These are phyloP conservation scores for Muricea muricata DNA, from an alignment of 92 coral and sea anemone species.

Conservation along the genomic window DNA sequence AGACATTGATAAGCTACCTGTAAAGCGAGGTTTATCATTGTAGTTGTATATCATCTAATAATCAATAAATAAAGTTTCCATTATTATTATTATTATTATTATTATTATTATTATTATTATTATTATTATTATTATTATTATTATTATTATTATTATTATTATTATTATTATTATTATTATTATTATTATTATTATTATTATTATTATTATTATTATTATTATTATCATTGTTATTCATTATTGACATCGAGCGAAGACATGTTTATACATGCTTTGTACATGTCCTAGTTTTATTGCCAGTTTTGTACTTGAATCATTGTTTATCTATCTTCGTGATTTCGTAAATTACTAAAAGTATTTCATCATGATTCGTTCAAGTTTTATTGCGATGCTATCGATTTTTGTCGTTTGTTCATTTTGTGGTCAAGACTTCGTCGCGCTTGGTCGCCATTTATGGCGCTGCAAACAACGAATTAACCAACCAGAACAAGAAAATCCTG, in stretches of 20 bases:
- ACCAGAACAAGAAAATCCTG: constrained; percentile 15
- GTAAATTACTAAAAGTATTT: background rate
- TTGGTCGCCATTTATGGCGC: constrained; percentile 46
- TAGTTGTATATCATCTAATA: too few relatives aligned
- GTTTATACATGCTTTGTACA: constrained; percentile 41
- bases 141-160: background rate
- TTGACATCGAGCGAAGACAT: constrained; percentile 5
- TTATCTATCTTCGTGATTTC: background rate
- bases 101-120: constrained; percentile 8
- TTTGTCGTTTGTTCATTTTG: constrained; percentile 44
- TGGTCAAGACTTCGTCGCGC: constrained; percentile 45
- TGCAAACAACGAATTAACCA: constrained; percentile 32
- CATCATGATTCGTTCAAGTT: constrained; percentile 43
- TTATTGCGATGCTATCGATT: constrained; percentile 28
- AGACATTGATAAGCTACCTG: too few relatives aligned
- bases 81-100: background rate
- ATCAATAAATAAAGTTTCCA: too few relatives aligned
- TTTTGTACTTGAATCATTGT: constrained; percentile 27
- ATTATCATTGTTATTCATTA: constrained; percentile 39
- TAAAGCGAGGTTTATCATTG: too few relatives aligned
- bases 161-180: background rate
- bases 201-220: background rate
- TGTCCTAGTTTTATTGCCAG: constrained; percentile 31
- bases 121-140: constrained; percentile 11
- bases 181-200: background rate